Evolutionary conservation across 2,888 invertebrate species (phyloP), one percentile per base, ranked within the genome.

Genomic region (Diarsia rubi): DNA sequence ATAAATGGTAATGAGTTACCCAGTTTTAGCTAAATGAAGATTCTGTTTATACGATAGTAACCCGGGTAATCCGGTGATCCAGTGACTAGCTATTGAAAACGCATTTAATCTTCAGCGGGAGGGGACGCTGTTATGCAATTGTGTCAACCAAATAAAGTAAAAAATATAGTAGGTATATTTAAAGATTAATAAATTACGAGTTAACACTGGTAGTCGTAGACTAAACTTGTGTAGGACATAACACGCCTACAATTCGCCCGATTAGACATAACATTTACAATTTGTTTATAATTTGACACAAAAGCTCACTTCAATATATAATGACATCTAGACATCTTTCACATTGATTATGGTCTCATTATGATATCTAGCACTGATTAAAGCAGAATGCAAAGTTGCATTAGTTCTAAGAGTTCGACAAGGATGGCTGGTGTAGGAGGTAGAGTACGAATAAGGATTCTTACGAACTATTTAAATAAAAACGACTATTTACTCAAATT

Each of bases 1-100:
- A 89, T 88, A 90, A 92, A 92, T 92, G 93, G 90, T 93, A 92
- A 93, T 93, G 91, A 92, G 91, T 87, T 89, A 88, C 89, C 91
- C 88, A 80, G 86, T 91, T 91, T 91, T 89, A 90, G 86, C 89
- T 85, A 90, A 91, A 92, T 92, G 89, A 92, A 92, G 90, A 91
- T 90, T 91, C 90, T 92, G 91, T 93, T 92, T 92, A 91, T 92
- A 85, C 88, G 87, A 85, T 87, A 89, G 88, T 90, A 88, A 90
- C 86, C 84, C 83, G 83, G 89, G 88, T 93, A 93, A 94, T 95
- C 92, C 86, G 77, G 60, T 54, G 52, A 72, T 94, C 92, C 77
- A 74, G 60, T 47, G 73, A 70, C 64, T 86, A 79, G 88, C 88
- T 88, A 91, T 91, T 88, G 91, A 81, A 79, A 86, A 82, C 82